Evolutionary conservation across 1,140 invertebrate species (phyloP).

Genomic region (Galendromus occidentalis): DNA sequence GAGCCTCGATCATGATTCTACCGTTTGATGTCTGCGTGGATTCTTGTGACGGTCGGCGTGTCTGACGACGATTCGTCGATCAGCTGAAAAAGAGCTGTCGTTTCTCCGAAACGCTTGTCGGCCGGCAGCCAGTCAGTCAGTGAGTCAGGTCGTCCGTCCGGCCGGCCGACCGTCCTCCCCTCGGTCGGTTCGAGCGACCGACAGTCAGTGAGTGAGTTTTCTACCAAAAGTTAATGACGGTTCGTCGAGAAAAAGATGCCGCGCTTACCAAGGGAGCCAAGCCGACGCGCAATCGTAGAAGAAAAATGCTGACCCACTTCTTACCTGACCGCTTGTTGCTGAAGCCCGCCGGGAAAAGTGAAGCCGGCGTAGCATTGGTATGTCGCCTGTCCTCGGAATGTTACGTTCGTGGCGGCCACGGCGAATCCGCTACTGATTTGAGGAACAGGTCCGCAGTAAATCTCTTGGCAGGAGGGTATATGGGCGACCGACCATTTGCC

Average conservation of each 20-base stretch:
- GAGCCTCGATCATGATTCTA: too few relatives aligned
- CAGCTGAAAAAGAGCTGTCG: too few relatives aligned
- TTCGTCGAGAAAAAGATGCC: not conserved
- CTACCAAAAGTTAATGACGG: conserved; percentile 9
- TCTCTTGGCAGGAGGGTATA: conserved; percentile 87
- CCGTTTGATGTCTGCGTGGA: too few relatives aligned
- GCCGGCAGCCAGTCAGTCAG: too few relatives aligned
- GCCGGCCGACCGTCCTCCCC: too few relatives aligned
- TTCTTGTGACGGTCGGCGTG: too few relatives aligned
- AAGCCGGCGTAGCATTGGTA: conserved; percentile 94
- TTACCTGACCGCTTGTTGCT: conserved; percentile 59
- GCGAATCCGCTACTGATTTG: conserved; percentile 95
- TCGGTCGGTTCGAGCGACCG: too few relatives aligned
- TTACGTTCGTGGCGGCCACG: conserved; percentile 80
- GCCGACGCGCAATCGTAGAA: too few relatives aligned
- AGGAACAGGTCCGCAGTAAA: conserved; percentile 88
- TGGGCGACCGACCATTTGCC: conserved; percentile 80
- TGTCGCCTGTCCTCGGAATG: conserved; percentile 70
- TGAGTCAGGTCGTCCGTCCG: too few relatives aligned
- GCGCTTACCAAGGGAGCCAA: not conserved
- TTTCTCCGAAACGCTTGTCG: too few relatives aligned
- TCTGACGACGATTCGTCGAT: too few relatives aligned
- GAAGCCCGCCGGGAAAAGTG: conserved; percentile 63
- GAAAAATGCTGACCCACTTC: not conserved
- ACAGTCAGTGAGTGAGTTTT: not conserved